Percentiles rank a stretch among this genome's conserved stretches.
Evolutionary conservation across 2,113 vertebrate genomes (phyloP).

Genomic region (Megaceryle maxima): DNA sequence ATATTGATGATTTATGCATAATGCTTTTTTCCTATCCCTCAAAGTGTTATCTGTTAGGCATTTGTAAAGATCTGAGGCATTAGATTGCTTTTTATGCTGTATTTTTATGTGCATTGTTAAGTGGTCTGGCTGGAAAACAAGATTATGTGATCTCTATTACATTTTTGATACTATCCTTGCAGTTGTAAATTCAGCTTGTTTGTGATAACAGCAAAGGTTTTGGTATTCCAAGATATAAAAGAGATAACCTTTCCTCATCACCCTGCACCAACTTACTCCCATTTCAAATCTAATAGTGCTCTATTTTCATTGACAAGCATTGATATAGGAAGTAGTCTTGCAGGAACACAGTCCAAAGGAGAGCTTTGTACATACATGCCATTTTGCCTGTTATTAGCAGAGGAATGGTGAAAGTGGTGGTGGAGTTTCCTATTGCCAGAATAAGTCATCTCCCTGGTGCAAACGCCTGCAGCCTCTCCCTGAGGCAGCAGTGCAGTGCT

Average conservation of each 20-base stretch:
- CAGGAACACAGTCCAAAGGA: background rate
- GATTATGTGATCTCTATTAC: background rate
- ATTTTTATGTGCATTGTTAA: slow-evolving; percentile 32
- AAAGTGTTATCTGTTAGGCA: background rate
- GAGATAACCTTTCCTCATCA: background rate
- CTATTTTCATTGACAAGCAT: background rate
- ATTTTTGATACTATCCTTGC: background rate
- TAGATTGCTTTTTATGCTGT: background rate
- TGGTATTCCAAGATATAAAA: background rate
- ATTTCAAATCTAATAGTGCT: background rate
- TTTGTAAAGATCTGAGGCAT: slow-evolving; percentile 12
- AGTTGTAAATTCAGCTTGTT: background rate
- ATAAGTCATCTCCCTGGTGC: background rate
- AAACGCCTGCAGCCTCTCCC: background rate
- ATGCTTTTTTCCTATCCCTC: background rate
- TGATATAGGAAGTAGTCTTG: background rate
- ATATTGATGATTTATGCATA: background rate
- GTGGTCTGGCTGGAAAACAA: slow-evolving; percentile 18
- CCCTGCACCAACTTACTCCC: background rate
- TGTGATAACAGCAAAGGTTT: background rate
- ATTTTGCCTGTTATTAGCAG: background rate
- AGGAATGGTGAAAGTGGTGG: background rate
- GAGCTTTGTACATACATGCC: accelerated
- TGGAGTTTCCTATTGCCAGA: background rate
- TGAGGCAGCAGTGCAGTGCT: background rate